A percentile compares a stretch with the other conserved stretches of the same genome.
Conservation (phyloP, 2,797 vertebrate species). For the Diceros bicornis region DNA sequence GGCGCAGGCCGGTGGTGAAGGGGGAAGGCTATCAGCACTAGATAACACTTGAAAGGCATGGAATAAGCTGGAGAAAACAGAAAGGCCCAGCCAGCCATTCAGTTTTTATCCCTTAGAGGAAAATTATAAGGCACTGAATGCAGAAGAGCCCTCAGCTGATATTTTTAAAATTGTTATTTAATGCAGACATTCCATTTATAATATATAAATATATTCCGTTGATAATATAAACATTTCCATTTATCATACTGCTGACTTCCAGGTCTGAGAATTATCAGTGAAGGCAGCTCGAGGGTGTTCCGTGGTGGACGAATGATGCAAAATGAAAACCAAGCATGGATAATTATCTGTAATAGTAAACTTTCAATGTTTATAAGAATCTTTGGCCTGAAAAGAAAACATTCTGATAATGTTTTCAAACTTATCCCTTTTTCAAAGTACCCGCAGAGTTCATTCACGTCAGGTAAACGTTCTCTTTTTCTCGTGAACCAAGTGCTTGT, state of each 20-base stretch:
- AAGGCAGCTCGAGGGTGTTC: neutral
- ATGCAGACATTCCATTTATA: neutral
- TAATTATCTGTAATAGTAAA: neutral
- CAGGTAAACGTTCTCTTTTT: neutral
- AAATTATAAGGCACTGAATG: slow-evolving; percentile 28
- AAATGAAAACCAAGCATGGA: neutral
- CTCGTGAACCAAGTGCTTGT: slow-evolving; percentile 48
- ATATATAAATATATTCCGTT: too few relatives aligned
- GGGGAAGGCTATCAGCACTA: neutral
- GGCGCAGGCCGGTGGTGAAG: neutral
- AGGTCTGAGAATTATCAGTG: neutral
- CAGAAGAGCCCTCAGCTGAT: neutral
- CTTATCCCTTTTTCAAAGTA: neutral
- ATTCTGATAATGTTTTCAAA: slow-evolving; percentile 44
- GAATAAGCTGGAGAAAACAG: neutral
- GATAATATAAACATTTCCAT: too few relatives aligned
- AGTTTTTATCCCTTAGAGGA: slow-evolving; percentile 22
- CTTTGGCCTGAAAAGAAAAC: neutral
- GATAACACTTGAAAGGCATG: slow-evolving; percentile 28
- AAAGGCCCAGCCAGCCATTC: neutral
- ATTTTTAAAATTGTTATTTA: slow-evolving; percentile 20
- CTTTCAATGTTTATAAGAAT: neutral
- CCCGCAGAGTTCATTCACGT: neutral
- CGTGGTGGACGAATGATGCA: neutral
- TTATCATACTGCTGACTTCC: neutral